A percentile compares a stretch with the other conserved stretches of the same genome.
Conservation (phyloP, 2,113 vertebrate species). For the Equus przewalskii region DNA sequence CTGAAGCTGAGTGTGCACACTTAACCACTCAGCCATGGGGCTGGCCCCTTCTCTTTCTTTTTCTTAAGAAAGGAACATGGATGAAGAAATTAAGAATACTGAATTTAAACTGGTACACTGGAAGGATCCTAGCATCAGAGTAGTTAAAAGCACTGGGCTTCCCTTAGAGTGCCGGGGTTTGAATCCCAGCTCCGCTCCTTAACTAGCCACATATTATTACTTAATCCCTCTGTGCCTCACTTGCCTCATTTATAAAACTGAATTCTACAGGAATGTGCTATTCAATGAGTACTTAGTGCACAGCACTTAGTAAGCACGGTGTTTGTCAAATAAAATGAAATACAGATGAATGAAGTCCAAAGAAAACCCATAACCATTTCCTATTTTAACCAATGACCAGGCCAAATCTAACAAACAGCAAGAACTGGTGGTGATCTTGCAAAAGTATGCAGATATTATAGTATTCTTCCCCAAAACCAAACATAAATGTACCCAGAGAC, state of each 20-base stretch:
- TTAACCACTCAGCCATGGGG: too few species aligned
- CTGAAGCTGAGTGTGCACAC: too few species aligned
- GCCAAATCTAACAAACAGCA: background rate
- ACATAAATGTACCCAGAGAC: background rate
- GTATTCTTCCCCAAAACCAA: background rate
- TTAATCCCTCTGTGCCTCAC: background rate
- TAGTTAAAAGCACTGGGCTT: background rate
- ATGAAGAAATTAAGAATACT: background rate
- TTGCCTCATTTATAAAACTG: background rate
- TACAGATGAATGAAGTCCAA: background rate
- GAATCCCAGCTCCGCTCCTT: background rate
- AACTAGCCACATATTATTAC: background rate
- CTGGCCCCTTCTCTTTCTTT: background rate
- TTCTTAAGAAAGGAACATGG: background rate
- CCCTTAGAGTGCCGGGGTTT: background rate
- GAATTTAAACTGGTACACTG: background rate
- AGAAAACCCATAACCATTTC: background rate
- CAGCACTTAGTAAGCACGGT: background rate
- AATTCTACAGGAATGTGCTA: background rate
- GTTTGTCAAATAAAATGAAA: background rate
- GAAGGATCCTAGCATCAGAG: background rate
- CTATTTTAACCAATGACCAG: background rate
- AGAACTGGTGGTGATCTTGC: background rate
- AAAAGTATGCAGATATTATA: background rate
- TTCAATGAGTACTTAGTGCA: background rate